A percentile compares a stretch with the other conserved stretches of the same genome.
phyloP scores from a whole-genome alignment of 2,888 invertebrate species.

The Autographa gamma region DNA sequence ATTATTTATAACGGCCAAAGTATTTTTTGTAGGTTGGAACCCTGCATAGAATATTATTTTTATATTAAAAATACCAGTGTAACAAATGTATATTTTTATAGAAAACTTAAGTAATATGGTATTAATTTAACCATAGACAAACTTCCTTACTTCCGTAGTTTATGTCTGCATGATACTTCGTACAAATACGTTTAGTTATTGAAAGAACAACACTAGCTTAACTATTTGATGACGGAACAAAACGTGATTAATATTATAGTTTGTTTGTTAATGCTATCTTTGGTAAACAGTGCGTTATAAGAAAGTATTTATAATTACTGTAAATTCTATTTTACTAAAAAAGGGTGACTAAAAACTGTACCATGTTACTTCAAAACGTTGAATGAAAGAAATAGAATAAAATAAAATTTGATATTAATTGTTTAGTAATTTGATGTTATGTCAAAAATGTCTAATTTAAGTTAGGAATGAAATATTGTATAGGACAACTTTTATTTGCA shows the following conservation, averaged over 20 bases:
- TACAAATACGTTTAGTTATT: constrained; percentile 11
- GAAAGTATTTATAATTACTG: background rate
- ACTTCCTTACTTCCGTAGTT: too few species aligned
- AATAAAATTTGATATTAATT: too few species aligned
- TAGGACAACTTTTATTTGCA: background rate
- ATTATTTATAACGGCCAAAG: background rate
- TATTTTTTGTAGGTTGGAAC: background rate
- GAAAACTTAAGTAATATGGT: background rate
- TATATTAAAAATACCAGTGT: constrained; percentile 1
- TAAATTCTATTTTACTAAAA: too few species aligned
- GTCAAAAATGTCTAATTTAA: too few species aligned
- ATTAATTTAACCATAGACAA: too few species aligned
- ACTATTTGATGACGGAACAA: constrained; percentile 9
- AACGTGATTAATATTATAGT: background rate
- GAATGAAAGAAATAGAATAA: too few species aligned
- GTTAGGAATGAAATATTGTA: too few species aligned
- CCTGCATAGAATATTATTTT: constrained; percentile 4
- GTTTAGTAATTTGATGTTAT: too few species aligned
- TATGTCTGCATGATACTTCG: background rate
- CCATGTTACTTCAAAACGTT: too few species aligned
- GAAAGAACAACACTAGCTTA: constrained; percentile 38
- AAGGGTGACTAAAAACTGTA: too few species aligned
- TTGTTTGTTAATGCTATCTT: background rate
- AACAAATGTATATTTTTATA: constrained; percentile 12
- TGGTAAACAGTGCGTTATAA: background rate